A percentile compares a stretch with the other conserved stretches of the same genome.
Conservation (phyloP, 2,797 vertebrate species). For the Cynodonichthys magdalenae region DNA sequence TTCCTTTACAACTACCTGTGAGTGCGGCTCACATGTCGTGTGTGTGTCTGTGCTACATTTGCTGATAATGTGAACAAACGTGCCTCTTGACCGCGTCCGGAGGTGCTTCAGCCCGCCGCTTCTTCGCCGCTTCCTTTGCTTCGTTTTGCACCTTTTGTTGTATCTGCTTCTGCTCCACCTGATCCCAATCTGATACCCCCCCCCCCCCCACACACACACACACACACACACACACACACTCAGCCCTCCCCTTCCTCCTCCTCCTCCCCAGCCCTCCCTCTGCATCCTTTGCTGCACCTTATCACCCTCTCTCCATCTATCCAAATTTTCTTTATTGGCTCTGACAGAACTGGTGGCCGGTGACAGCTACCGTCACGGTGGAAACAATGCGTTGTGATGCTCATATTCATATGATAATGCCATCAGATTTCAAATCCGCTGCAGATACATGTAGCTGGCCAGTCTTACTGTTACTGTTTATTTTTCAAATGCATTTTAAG, state of each 20-base stretch:
- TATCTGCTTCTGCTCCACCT: slow-evolving; percentile 46
- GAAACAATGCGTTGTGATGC: slow-evolving; percentile 75
- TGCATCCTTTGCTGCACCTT: slow-evolving; percentile 63
- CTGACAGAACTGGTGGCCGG: slow-evolving; percentile 71
- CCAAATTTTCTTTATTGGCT: slow-evolving; percentile 80
- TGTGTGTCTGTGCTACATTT: neutral
- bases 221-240: no score
- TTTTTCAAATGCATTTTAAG: slow-evolving; percentile 51
- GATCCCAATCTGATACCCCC: slow-evolving; percentile 56
- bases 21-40: neutral
- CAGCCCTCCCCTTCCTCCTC: slow-evolving; percentile 28
- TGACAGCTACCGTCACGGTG: slow-evolving; percentile 68
- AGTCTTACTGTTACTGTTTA: slow-evolving; percentile 3
- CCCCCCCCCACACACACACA: slow-evolving; percentile 9
- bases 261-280: slow-evolving; percentile 37
- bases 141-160: slow-evolving; percentile 57
- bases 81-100: slow-evolving; percentile 1
- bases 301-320: slow-evolving; percentile 78
- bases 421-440: slow-evolving; percentile 57
- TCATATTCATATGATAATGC: slow-evolving; percentile 83
- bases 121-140: slow-evolving; percentile 22
- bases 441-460: slow-evolving; percentile 44
- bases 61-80: slow-evolving; percentile 15
- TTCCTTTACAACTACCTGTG: neutral
- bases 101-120: slow-evolving; percentile 2